Evolutionary conservation across 2,113 vertebrate species (phyloP), one percentile per base, ranked within the genome.

Genomic region (Aspidoscelis tigris): DNA sequence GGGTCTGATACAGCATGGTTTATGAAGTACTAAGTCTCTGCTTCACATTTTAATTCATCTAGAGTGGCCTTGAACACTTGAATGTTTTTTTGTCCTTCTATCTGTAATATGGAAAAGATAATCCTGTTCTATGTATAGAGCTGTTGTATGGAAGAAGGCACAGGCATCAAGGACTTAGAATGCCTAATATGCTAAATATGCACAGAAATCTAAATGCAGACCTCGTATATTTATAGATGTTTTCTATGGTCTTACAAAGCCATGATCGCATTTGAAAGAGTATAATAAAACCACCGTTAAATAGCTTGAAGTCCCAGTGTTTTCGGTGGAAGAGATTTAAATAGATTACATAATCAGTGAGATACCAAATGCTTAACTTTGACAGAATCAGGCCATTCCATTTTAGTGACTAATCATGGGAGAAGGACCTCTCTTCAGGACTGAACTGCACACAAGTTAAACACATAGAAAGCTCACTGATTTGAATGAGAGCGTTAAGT

Each of bases 271-370:
- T 22, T 50, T 75, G 58, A 61, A 33, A 50, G 43, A 21, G 26
- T 72, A 50, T 39, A 39, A 68, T n/a, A 18, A 8, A 68, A 21
- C 5, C 14, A 4, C 16, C 43, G 39, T 64, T n/a, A 81, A 24
- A 41, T 70, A 68, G 18, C 47, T 47, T 64, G 61, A 61, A 11
- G 10, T 33, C 11, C n/a, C 58, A 66, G 33, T 39, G 3, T 47
- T 82, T 74, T 82, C 16, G 47, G 43, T 66, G 50, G 21, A 44
- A 81, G 68, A 81, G 69, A 44, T 55, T 55, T 71, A 41, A 58
- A 8, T 47, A 24, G 10, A 22, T 14, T 6, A 41, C 10, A 39
- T 24, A 55, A 58, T 22, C n/a, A 3, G n/a, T 22, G 16, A 14
- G 47, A 39, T 71, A 71, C 66, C 47, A 78, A 78, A 16, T 41